Conservation (phyloP, 2,888 invertebrate species). For the Shargacucullia verbasci region DNA sequence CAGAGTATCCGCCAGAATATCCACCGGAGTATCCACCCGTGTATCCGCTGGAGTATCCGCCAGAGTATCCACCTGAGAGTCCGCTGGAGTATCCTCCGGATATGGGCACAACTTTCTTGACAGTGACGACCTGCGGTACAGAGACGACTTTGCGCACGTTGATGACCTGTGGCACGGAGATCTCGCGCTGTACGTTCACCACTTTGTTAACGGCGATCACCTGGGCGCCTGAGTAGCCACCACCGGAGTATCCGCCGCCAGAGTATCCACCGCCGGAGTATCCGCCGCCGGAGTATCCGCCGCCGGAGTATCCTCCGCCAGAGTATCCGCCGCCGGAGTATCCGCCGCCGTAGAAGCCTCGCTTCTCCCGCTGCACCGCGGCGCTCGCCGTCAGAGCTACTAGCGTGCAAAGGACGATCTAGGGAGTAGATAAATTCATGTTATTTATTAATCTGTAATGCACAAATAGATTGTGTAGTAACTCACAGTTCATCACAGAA, state of each 20-base stretch:
- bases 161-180: conserved; percentile 67
- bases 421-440: not conserved
- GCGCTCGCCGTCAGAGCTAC: conserved; percentile 39
- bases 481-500: too few species aligned
- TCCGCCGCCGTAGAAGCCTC: conserved; percentile 18
- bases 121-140: conserved; percentile 72
- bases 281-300: conserved; percentile 25
- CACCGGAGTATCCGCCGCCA: conserved; percentile 26
- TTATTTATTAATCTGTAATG: too few species aligned
- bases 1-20: conserved; percentile 25
- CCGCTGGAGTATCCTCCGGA: conserved; percentile 26
- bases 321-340: conserved; percentile 17
- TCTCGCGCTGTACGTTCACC: conserved; percentile 67
- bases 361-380: too few species aligned
- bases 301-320: conserved; percentile 10
- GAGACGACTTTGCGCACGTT: conserved; percentile 70
- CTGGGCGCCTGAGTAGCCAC: conserved; percentile 53
- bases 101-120: conserved; percentile 71
- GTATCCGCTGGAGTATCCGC: conserved; percentile 33
- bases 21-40: conserved; percentile 31
- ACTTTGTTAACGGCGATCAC: conserved; percentile 68
- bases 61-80: conserved; percentile 26
- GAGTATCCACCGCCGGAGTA: conserved; percentile 23
- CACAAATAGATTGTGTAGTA: too few species aligned
- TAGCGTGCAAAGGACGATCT: conserved; percentile 41